phyloP scores from a whole-genome alignment of 2,888 invertebrate species.

The Hypomecis punctinalis region DNA sequence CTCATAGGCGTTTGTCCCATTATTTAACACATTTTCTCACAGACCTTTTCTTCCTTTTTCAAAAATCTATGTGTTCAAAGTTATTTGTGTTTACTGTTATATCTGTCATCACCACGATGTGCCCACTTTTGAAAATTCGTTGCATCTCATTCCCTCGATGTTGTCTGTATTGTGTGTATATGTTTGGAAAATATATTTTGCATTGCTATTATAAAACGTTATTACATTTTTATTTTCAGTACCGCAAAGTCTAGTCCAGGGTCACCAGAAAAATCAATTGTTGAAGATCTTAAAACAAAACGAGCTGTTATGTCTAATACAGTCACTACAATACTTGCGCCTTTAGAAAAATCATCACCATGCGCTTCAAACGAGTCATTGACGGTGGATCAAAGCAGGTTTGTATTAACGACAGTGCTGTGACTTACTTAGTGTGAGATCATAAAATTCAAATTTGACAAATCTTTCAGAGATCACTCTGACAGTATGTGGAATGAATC shows the following conservation, averaged over 20 bases:
- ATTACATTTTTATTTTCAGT: conserved; percentile 54
- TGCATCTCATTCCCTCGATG: conserved; percentile 18
- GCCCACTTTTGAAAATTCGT: background rate
- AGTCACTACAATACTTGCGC: conserved; percentile 67
- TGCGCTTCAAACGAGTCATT: conserved; percentile 94
- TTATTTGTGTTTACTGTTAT: background rate
- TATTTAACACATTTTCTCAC: conserved; percentile 10
- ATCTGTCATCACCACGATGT: background rate
- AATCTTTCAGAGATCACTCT: conserved; percentile 88
- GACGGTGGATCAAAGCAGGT: conserved; percentile 89
- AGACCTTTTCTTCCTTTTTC: background rate
- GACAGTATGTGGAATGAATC: conserved; percentile 96
- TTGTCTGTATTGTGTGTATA: conserved; percentile 30
- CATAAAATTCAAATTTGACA: background rate
- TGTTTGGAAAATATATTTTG: conserved; percentile 19
- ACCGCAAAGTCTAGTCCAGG: conserved; percentile 88
- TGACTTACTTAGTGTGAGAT: background rate
- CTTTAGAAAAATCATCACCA: conserved; percentile 86
- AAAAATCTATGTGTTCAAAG: background rate
- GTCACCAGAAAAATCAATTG: conserved; percentile 79
- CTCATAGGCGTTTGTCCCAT: conserved; percentile 17
- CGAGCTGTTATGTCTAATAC: conserved; percentile 63
- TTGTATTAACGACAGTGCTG: conserved; percentile 19
- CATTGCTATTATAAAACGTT: background rate
- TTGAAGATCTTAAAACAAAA: conserved; percentile 67